Conservation (phyloP, 2,888 invertebrate genomes). For the Apantesis nais region DNA sequence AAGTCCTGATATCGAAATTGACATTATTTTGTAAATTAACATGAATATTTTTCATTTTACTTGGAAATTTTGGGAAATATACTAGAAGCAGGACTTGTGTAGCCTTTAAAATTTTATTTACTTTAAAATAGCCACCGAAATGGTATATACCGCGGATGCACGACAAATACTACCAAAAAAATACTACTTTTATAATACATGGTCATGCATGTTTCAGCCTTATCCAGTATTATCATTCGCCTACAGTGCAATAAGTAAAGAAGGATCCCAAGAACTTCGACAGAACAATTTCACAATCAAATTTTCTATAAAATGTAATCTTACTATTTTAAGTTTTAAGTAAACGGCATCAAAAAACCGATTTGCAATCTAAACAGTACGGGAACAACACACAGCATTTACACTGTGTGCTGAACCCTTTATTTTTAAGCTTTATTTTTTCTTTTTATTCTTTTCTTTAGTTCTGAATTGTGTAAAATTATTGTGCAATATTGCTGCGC, state of each 20-base stretch:
- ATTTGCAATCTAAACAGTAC: background rate
- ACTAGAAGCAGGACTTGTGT: background rate
- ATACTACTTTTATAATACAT: no score
- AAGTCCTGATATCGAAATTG: constrained; percentile 42
- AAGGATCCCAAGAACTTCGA: background rate
- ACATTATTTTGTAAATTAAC: background rate
- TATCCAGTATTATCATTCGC: background rate
- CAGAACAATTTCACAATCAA: background rate
- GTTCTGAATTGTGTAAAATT: no score
- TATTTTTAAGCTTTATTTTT: no score
- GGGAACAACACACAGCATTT: no score
- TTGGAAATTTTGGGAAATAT: no score
- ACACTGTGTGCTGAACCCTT: no score
- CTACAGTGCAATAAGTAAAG: background rate
- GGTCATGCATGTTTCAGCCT: background rate
- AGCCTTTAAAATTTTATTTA: no score
- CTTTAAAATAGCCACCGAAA: no score
- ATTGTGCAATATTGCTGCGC: no score
- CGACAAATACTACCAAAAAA: background rate
- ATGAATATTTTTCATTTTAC: background rate
- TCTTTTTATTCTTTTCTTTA: no score
- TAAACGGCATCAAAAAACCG: background rate
- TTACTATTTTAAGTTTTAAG: background rate
- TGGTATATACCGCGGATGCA: no score
- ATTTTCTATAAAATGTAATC: background rate